These are phyloP conservation scores for Megamerina dolium DNA, from an alignment of 2,888 invertebrate genomes.

Conservation along the genomic window DNA sequence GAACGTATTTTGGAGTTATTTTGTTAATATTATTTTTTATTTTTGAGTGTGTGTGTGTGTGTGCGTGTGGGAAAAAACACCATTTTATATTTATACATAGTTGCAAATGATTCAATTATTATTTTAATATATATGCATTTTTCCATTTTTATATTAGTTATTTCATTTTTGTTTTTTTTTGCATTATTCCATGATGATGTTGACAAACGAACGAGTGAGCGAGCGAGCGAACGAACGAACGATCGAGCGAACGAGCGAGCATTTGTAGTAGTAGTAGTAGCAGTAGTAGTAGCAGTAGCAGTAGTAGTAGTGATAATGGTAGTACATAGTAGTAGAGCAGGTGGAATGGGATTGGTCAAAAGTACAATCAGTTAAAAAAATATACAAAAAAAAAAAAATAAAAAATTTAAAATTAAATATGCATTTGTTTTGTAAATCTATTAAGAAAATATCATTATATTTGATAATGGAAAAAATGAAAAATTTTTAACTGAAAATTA, in stretches of 20 bases:
- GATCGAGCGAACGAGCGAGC: no score
- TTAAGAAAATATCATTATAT: no score
- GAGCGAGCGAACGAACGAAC: no score
- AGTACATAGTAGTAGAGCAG: constrained; percentile 18
- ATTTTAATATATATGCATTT: not conserved
- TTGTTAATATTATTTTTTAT: constrained; percentile 19
- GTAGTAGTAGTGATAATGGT: constrained; percentile 8
- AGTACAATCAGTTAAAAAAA: constrained; percentile 41
- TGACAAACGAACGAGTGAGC: constrained; percentile 35
- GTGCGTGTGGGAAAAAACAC: constrained; percentile 18
- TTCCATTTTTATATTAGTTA: not conserved
- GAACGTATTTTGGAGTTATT: constrained; percentile 19
- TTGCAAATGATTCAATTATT: constrained; percentile 12
- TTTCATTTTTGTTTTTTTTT: constrained; percentile 8
- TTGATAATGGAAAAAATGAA: no score
- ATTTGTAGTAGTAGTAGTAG: no score
- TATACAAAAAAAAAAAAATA: constrained; percentile 29
- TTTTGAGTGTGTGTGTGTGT: constrained; percentile 16
- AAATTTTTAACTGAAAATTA: no score
- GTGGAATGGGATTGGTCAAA: constrained; percentile 24
- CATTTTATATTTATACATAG: constrained; percentile 16
- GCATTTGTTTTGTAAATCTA: constrained; percentile 11
- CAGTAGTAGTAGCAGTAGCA: constrained; percentile 16
- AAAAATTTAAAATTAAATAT: constrained; percentile 17
- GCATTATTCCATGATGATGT: constrained; percentile 39